Percentiles rank a stretch among this genome's conserved stretches.
Evolutionary conservation across 2,888 invertebrate genomes (phyloP).

Genomic region (Chymomyza fuscimana): DNA sequence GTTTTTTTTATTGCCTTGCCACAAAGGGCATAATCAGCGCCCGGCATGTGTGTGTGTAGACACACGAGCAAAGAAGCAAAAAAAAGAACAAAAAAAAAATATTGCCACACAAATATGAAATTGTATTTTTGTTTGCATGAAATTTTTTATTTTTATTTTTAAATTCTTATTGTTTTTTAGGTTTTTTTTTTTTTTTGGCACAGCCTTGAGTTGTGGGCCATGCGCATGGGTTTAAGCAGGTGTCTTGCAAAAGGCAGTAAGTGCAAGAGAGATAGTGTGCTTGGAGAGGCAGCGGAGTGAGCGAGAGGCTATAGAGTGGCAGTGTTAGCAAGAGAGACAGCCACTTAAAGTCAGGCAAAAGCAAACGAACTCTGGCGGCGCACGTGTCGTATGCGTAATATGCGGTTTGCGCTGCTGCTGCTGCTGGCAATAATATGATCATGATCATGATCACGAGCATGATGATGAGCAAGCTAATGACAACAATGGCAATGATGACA

Average conservation of each 20-base stretch:
- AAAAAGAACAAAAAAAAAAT: background rate
- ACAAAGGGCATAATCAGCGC: constrained; percentile 13
- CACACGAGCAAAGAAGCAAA: background rate
- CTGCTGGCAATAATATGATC: background rate
- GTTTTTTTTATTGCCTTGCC: background rate
- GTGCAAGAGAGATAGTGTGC: background rate
- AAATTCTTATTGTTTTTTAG: background rate
- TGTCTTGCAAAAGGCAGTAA: constrained; percentile 10
- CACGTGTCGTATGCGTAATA: constrained; percentile 32
- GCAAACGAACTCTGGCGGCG: constrained; percentile 13
- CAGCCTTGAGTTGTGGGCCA: constrained; percentile 2
- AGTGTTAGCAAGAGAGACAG: constrained; percentile 33
- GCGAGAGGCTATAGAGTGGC: background rate
- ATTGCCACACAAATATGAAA: constrained; percentile 24
- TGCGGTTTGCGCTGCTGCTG: background rate
- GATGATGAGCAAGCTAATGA: background rate
- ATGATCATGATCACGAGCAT: too few relatives aligned
- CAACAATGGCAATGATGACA: background rate
- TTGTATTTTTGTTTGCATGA: background rate
- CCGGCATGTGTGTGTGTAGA: background rate
- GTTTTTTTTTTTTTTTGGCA: background rate
- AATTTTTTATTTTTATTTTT: background rate
- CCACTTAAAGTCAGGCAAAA: constrained; percentile 47
- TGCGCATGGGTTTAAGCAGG: constrained; percentile 19
- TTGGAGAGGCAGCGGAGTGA: too few relatives aligned